Evolutionary conservation across 2,113 vertebrate genomes (phyloP), one percentile per base, ranked within the genome.

Genomic region (Ursus arctos): DNA sequence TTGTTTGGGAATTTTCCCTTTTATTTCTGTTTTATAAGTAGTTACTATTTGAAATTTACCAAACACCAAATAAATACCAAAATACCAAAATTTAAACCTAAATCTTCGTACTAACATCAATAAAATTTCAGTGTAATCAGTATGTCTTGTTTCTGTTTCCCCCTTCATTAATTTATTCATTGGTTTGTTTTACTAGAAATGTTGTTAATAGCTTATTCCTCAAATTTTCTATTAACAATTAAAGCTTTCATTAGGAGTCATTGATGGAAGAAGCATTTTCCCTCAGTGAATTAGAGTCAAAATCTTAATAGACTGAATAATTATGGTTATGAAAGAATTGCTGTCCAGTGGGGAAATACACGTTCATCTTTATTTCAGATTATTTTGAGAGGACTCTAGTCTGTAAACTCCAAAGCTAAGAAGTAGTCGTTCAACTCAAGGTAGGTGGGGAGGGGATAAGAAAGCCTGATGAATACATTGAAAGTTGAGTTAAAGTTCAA

Each of bases 21-120:
- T 61, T 85, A 22, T 91, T 59, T 57, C 55, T 84, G 3, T 79
- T 94, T 40, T 81, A 18, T 51, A 81, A n/a, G 51, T 92, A 61
- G 43, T 53, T 91, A 90, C 55, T 84, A 26, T 61, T 86, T 94
- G 85, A 81, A 63, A 77, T 94, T 91, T 96, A 80, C 18, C 21
- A 53, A 65, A 55, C 47, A 86, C 18, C 74, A 77, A 77, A 49
- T 31, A 47, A 77, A 49, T 49, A 47, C 26, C 40, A 26, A 74
- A 74, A 74, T 43, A 74, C 12, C 74, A 77, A 31, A 77, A 47
- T 90, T 96, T 55, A 94, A 91, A 18, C 22, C 53, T 85, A 80
- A 94, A 43, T 49, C 71, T 96, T 91, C 43, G 19, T 91, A 28
- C 16, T 10, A 49, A 36, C 47, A 63, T 22, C 28, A 84, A 26